Evolutionary conservation across 2,113 vertebrate genomes (phyloP).

Genomic region (Sporophila hypoxantha): DNA sequence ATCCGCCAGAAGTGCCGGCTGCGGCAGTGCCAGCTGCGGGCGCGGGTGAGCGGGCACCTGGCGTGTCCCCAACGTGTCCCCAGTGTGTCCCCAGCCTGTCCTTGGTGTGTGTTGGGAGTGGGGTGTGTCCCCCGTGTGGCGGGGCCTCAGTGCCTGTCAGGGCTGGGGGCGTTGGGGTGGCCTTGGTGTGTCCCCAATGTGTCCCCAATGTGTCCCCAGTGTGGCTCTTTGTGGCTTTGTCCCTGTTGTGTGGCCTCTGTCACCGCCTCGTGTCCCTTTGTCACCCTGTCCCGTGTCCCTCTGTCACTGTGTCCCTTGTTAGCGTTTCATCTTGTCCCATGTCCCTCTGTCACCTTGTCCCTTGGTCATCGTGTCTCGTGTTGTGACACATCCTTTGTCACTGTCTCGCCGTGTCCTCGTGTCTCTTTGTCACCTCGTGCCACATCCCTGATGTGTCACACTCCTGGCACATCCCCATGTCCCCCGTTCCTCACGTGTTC

Average conservation of each 20-base stretch:
- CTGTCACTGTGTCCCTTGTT: not conserved
- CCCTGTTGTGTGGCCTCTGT: not conserved
- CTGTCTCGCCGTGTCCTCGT: not conserved
- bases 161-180: not conserved
- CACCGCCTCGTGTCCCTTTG: not conserved
- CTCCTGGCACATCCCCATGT: not conserved
- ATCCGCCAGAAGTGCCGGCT: slow-evolving; percentile 93
- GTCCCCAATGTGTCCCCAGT: not conserved
- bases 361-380: not conserved
- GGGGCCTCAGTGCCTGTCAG: not conserved
- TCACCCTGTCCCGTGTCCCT: not conserved
- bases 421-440: not conserved
- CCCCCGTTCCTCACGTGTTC: not conserved
- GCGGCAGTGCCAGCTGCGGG: slow-evolving; percentile 89
- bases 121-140: not conserved
- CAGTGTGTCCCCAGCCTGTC: not conserved
- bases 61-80: not conserved
- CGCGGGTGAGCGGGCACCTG: slow-evolving; percentile 70
- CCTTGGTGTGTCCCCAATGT: not conserved
- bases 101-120: not conserved
- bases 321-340: no score
- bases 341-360: no score
- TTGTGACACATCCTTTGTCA: not conserved
- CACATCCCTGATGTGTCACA: not conserved
- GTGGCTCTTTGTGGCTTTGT: not conserved